These are phyloP conservation scores for Drosophila kokeensis DNA, from an alignment of 2,888 invertebrate genomes.

Conservation along the genomic window DNA sequence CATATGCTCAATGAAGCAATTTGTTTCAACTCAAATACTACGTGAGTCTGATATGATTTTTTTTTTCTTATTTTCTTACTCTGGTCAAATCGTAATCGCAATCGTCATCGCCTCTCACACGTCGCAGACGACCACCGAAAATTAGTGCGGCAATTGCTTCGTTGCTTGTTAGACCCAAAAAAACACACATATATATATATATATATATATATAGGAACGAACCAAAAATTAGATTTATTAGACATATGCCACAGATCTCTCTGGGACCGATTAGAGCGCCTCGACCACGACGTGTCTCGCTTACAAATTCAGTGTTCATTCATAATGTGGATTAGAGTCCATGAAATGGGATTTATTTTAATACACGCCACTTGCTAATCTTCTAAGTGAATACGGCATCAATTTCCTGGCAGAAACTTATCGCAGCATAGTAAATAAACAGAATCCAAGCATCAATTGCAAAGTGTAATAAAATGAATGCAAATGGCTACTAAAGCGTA, in stretches of 20 bases:
- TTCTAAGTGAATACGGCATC: slow-evolving; percentile 54
- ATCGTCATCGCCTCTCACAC: slow-evolving; percentile 62
- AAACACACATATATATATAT: background rate
- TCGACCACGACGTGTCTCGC: slow-evolving; percentile 62
- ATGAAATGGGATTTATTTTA: slow-evolving; percentile 63
- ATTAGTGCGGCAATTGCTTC: slow-evolving; percentile 73
- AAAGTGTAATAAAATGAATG: slow-evolving; percentile 25
- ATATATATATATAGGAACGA: background rate
- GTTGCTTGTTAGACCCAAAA: slow-evolving; percentile 10
- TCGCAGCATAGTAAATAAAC: slow-evolving; percentile 32
- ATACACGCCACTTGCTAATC: slow-evolving; percentile 53
- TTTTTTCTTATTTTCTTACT: background rate
- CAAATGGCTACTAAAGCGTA: background rate
- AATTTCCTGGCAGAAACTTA: slow-evolving; percentile 32
- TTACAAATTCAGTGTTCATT: slow-evolving; percentile 49
- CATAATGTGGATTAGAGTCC: slow-evolving; percentile 32
- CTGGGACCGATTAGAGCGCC: slow-evolving; percentile 52
- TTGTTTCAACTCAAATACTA: slow-evolving; percentile 57
- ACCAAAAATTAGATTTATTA: slow-evolving; percentile 69
- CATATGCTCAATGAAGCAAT: slow-evolving; percentile 71
- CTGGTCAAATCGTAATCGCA: slow-evolving; percentile 48
- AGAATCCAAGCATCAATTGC: slow-evolving; percentile 21
- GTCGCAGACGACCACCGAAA: slow-evolving; percentile 63
- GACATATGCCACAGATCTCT: slow-evolving; percentile 72
- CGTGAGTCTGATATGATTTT: slow-evolving; percentile 54